These are phyloP conservation scores for Seira ritae DNA, from an alignment of 2,888 invertebrate genomes.

Conservation along the genomic window DNA sequence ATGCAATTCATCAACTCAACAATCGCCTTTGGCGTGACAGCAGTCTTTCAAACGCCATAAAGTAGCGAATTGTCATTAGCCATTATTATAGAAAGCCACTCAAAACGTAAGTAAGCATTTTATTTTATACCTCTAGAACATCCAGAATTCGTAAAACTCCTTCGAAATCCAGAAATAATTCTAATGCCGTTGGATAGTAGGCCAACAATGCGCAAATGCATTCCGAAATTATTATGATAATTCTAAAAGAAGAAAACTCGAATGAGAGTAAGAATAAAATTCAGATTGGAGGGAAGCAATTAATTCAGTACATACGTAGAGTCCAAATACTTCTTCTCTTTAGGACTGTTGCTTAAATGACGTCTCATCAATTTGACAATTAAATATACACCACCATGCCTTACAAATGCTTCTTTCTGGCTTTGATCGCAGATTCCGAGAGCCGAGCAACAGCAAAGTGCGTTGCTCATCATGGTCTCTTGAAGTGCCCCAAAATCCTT, in stretches of 20 bases:
- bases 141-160: constrained; percentile 70
- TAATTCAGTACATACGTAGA: background rate
- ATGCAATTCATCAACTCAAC: constrained; percentile 64
- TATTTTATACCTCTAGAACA: constrained; percentile 69
- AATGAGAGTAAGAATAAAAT: constrained; percentile 15
- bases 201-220: constrained; percentile 65
- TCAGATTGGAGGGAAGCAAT: background rate
- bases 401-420: constrained; percentile 60
- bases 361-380: constrained; percentile 62
- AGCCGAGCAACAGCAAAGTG: constrained; percentile 59
- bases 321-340: background rate
- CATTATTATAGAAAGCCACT: background rate
- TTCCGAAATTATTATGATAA: constrained; percentile 68
- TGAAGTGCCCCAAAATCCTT: constrained; percentile 53
- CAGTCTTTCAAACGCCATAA: constrained; percentile 44
- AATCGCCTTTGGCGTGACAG: constrained; percentile 60
- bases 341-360: constrained; percentile 18
- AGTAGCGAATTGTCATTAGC: constrained; percentile 1
- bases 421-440: constrained; percentile 56
- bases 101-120: too few species aligned
- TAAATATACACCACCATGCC: constrained; percentile 63
- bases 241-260: constrained; percentile 26
- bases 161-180: constrained; percentile 66
- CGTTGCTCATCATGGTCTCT: constrained; percentile 59
- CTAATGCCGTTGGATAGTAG: constrained; percentile 62